These are phyloP conservation scores for Phania funesta DNA, from an alignment of 2,888 invertebrate genomes.

Conservation along the genomic window DNA sequence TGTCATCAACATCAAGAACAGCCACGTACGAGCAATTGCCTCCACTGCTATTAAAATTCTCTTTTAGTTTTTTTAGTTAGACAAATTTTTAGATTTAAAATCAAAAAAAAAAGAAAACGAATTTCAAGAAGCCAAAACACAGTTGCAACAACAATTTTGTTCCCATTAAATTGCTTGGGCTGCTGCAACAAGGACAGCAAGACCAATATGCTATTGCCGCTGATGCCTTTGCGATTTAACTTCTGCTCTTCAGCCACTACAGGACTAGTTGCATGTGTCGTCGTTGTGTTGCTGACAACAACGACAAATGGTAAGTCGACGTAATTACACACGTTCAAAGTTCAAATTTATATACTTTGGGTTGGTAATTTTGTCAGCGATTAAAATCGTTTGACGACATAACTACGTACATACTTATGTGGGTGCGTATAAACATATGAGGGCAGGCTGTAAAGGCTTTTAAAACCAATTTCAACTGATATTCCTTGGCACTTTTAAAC, in stretches of 20 bases:
- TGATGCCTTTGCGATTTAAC: slow-evolving; percentile 50
- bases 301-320: slow-evolving; percentile 58
- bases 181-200: background rate
- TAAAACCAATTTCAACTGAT: background rate
- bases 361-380: slow-evolving; percentile 3
- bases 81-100: background rate
- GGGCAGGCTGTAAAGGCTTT: background rate
- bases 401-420: no score
- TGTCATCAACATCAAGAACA: slow-evolving; percentile 40
- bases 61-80: slow-evolving; percentile 15
- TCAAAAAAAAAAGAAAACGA: background rate
- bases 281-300: slow-evolving; percentile 56
- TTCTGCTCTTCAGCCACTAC: slow-evolving; percentile 52
- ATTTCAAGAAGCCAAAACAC: slow-evolving; percentile 13
- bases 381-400: slow-evolving; percentile 7
- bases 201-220: slow-evolving; percentile 49
- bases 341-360: background rate
- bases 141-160: slow-evolving; percentile 29
- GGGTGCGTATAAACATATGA: background rate
- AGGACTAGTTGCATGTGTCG: slow-evolving; percentile 52
- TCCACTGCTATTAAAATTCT: slow-evolving; percentile 8
- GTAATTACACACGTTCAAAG: background rate
- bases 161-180: slow-evolving; percentile 21
- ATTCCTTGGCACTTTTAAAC: background rate
- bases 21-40: slow-evolving; percentile 37